phyloP scores from a whole-genome alignment of 1,140 invertebrate species.

The Berghia stephanieae region DNA sequence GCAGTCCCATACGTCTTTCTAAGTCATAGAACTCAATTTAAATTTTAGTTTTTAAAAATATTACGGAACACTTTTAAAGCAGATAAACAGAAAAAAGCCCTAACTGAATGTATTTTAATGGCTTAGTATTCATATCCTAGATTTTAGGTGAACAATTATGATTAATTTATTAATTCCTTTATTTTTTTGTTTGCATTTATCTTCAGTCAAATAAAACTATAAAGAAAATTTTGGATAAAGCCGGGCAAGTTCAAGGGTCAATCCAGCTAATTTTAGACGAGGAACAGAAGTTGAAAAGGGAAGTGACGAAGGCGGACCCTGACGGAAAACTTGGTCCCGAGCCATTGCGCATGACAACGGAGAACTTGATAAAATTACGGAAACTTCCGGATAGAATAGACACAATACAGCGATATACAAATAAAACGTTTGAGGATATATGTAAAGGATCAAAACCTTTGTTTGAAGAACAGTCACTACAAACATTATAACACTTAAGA shows the following conservation, averaged over 20 bases:
- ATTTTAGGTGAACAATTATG: too few relatives aligned
- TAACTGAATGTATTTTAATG: too few relatives aligned
- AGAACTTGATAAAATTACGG: constrained; percentile 40
- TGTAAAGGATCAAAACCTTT: constrained; percentile 42
- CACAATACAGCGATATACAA: constrained; percentile 40
- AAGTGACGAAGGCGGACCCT: constrained; percentile 40
- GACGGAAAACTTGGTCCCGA: constrained; percentile 34
- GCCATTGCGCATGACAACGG: constrained; percentile 33
- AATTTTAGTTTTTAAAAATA: too few relatives aligned
- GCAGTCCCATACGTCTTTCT: too few relatives aligned
- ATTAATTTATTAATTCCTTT: too few relatives aligned
- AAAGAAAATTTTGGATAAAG: constrained; percentile 37
- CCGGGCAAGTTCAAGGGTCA: constrained; percentile 37
- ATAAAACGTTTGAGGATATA: constrained; percentile 37
- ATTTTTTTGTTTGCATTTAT: too few relatives aligned
- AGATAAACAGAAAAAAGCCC: too few relatives aligned
- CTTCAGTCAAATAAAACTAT: constrained; percentile 40
- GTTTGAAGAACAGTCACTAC: too few relatives aligned
- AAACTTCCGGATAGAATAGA: constrained; percentile 37
- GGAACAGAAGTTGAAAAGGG: constrained; percentile 39
- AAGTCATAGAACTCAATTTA: too few relatives aligned
- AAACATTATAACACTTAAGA: too few relatives aligned
- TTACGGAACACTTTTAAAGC: too few relatives aligned
- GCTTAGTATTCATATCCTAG: too few relatives aligned
- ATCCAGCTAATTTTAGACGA: constrained; percentile 40